Evolutionary conservation across 2,113 vertebrate species (phyloP).

Genomic region (Indicator maculatus): DNA sequence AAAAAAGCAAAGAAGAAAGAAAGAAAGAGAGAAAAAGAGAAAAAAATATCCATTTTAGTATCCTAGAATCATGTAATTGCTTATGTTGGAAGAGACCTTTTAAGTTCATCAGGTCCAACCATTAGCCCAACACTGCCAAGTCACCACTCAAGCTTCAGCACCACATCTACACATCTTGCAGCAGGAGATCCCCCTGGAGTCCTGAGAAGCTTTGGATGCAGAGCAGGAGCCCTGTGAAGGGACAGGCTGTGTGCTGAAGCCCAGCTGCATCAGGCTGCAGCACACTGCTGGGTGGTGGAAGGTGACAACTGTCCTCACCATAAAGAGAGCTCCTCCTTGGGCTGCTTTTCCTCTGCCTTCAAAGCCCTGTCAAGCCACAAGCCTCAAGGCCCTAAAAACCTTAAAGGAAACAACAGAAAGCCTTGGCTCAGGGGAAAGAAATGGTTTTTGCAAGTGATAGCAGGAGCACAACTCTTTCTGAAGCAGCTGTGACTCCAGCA

Average conservation of each 20-base stretch:
- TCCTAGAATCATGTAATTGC: no score
- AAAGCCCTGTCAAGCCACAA: neutral
- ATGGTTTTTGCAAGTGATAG: neutral
- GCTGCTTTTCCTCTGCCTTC: neutral
- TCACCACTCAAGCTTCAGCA: no score
- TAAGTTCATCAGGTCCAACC: no score
- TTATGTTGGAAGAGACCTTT: no score
- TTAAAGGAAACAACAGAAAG: neutral
- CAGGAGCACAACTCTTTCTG: neutral
- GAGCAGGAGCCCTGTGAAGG: neutral
- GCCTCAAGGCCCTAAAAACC: neutral
- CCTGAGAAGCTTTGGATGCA: neutral
- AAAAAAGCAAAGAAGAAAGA: neutral
- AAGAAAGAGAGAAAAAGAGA: neutral
- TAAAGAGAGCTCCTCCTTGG: neutral
- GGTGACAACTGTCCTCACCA: neutral
- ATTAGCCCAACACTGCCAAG: no score
- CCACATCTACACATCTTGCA: neutral
- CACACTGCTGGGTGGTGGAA: neutral
- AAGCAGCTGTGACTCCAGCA: neutral
- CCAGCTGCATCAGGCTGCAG: neutral
- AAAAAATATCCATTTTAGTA: no score
- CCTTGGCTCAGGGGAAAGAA: neutral
- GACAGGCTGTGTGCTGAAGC: neutral
- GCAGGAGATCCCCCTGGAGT: neutral